Percentiles rank a stretch among this genome's conserved stretches.
phyloP scores from a whole-genome alignment of 2,888 invertebrate species.

The Synergus laeviventris region DNA sequence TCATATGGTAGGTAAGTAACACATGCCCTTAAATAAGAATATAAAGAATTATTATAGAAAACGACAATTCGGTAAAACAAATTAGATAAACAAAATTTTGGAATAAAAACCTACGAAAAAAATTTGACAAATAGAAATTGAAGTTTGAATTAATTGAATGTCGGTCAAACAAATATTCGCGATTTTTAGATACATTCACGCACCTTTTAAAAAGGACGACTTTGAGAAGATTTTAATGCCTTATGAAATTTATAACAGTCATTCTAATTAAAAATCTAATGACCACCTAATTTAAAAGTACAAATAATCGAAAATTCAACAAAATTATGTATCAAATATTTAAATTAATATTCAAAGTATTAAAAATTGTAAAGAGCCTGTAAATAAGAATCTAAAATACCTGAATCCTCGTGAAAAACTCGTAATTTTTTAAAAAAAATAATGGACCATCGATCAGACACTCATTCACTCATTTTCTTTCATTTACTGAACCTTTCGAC shows the following conservation, averaged over 20 bases:
- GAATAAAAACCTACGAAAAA: too few species aligned
- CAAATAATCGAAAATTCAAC: background rate
- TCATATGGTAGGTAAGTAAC: too few species aligned
- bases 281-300: background rate
- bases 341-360: background rate
- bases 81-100: too few species aligned
- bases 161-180: background rate
- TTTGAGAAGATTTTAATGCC: background rate
- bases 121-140: too few species aligned
- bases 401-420: slow-evolving; percentile 32
- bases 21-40: too few species aligned
- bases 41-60: too few species aligned
- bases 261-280: background rate
- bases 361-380: background rate
- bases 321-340: background rate
- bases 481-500: slow-evolving; percentile 18
- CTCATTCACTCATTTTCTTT: slow-evolving; percentile 23
- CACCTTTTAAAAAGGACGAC: background rate
- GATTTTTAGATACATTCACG: background rate
- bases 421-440: slow-evolving; percentile 17
- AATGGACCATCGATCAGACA: slow-evolving; percentile 20
- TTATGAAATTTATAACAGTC: background rate
- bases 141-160: too few species aligned
- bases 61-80: too few species aligned
- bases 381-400: background rate